Evolutionary conservation across 1,140 invertebrate species (phyloP).

Genomic region (Saxidomus purpurata): DNA sequence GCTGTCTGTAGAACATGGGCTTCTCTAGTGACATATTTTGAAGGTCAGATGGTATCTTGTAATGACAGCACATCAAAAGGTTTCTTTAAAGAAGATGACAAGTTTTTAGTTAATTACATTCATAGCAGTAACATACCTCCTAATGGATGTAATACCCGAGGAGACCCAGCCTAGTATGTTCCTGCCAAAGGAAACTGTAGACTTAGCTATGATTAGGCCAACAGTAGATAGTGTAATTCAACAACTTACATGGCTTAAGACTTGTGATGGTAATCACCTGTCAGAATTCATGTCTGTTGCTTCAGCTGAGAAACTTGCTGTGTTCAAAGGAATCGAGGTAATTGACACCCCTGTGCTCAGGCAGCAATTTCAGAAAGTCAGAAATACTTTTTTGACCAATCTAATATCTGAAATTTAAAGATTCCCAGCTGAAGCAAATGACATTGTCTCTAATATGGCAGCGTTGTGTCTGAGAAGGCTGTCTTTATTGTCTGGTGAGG

Average conservation of each 20-base stretch:
- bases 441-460: slow-evolving; percentile 13
- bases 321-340: slow-evolving; percentile 6
- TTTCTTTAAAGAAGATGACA: slow-evolving; percentile 15
- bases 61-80: slow-evolving; percentile 32
- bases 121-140: neutral
- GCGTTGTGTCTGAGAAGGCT: neutral
- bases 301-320: neutral
- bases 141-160: slow-evolving; percentile 28
- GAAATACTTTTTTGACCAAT: neutral
- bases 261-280: neutral
- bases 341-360: neutral
- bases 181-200: slow-evolving; percentile 16
- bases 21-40: slow-evolving; percentile 14
- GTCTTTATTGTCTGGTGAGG: neutral
- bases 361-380: neutral
- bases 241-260: neutral
- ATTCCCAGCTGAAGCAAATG: slow-evolving; percentile 3
- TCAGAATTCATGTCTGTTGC: slow-evolving; percentile 6
- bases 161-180: slow-evolving; percentile 13
- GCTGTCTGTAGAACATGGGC: slow-evolving; percentile 1
- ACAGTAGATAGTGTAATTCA: slow-evolving; percentile 37
- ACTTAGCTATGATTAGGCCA: slow-evolving; percentile 4
- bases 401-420: slow-evolving; percentile 12
- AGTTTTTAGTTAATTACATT: neutral
- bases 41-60: neutral